Base-by-base conservation (phyloP, 2,888 invertebrate species). In the Drosophila diplacantha region DNA sequence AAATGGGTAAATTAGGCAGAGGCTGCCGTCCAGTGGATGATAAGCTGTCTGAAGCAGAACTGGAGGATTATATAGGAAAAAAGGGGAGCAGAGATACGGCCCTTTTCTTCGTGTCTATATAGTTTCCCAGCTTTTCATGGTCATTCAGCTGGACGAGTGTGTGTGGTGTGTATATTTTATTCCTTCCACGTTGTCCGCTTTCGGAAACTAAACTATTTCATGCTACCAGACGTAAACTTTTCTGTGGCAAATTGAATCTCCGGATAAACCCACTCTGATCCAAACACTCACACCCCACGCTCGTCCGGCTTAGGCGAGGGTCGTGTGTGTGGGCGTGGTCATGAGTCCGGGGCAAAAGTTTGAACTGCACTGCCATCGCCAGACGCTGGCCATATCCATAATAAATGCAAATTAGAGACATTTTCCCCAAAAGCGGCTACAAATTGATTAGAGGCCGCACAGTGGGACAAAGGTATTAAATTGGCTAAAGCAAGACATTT, bases 321-420 rank as follows among this genome's bases (percentile, higher is more conserved):
- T 66, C 63, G 75, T 70, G 77, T 72, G 80, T 62, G 75, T 69
- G 79, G 81, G 80, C 66, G 73, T 80, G 71, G 72, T 52, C 64
- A 63, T 76, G 71, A 71, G 50, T 52, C 20, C 14, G 14, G 69
- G 29, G 37, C 59, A 69, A 78, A 83, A 83, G 73, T 80, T 83
- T 80, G 72, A 81, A 74, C 79, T 79, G 78, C 74, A 80, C 71
- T 84, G 84, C 81, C 84, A 83, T 59, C 71, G 71, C 57, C 84
- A 84, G 83, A 79, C 79, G 72, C 66, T 60, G 50, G 55, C 61
- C 73, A 72, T 72, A 81, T 81, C 82, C 75, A 84, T 75, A 80
- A 82, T 83, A 83, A 84, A 84, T 83, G 84, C 75, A 84, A 85
- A 85, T 82, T 73, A 79, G 84, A 74, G 78, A 78, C 73, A 80